Base-by-base conservation (phyloP, 2,888 invertebrate genomes). In the Strigamia transsilvanica region DNA sequence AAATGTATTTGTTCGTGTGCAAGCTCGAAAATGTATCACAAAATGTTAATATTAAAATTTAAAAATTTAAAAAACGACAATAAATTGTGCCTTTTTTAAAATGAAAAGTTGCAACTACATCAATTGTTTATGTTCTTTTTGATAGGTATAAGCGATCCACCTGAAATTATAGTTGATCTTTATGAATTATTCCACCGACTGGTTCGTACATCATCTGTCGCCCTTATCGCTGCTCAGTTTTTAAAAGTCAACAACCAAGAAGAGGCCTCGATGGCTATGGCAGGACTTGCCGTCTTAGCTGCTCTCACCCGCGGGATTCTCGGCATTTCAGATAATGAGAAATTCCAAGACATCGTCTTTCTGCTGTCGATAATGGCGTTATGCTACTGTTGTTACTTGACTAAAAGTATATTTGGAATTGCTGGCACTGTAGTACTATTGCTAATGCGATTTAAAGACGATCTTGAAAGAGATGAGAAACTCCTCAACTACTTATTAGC, bases 31-130 rank as follows among this genome's bases (percentile, higher is more conserved):
- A 73, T 73, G 73, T 73, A 73, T 32, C 5, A 13, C 12, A 38
- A 42, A 79, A 42, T 34, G 34, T 34, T 23, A 38, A 79, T 42
- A 38, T 42, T 42, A 38, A 79, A 79, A 79, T 21, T 79, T 32
- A 41, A 41, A 41, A 38, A 79, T 79, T 32, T 18, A 41, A 41
- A 38, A 79, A 23, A 38, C 6, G 38, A 23, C 10, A 79, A 79
- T 38, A 42, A 79, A 79, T 79, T 42, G 79, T 79, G 18, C 41
- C 38, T 34, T 79, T 79, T 79, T 34, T 42, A 66, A 66, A n/a
- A 7, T 23, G 66, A 66, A 23, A n/a, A 21, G 4, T 56, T 56
- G 46, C 12, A 46, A 46, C 46, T 56, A 18, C 56, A 56, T 7
- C 7, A n/a, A 9, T 56, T 18, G 3, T 73, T 27, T 73, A 38